A percentile compares a stretch with the other conserved stretches of the same genome.
These are phyloP conservation scores for Hydriomena furcata DNA, from an alignment of 2,888 invertebrate genomes.

Conservation along the genomic window DNA sequence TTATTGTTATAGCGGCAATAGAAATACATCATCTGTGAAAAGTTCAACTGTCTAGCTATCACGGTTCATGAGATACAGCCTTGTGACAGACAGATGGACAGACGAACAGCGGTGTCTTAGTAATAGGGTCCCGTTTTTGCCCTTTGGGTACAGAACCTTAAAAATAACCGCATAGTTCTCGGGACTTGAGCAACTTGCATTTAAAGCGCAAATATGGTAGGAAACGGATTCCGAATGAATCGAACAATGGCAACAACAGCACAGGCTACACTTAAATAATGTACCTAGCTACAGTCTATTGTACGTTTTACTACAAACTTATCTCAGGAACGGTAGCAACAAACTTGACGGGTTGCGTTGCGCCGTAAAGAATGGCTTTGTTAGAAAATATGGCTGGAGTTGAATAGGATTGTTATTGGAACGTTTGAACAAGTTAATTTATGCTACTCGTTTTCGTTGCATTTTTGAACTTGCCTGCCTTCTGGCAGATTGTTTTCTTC, in stretches of 20 bases:
- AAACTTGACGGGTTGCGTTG: constrained; percentile 25
- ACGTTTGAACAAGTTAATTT: constrained; percentile 5
- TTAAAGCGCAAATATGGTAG: constrained; percentile 8
- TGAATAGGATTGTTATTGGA: constrained; percentile 13
- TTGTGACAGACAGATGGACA: too few species aligned
- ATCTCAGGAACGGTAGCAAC: constrained; percentile 19
- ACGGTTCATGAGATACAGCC: too few species aligned
- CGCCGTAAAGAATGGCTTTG: constrained; percentile 23
- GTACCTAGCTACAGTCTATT: constrained; percentile 16
- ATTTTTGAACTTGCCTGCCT: neutral
- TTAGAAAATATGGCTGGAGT: constrained; percentile 17
- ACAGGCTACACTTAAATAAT: neutral
- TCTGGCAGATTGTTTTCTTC: neutral
- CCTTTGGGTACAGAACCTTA: too few species aligned
- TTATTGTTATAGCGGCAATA: too few species aligned
- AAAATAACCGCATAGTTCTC: too few species aligned
- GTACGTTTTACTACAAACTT: constrained; percentile 19
- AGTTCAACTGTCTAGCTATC: too few species aligned
- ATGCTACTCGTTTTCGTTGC: neutral
- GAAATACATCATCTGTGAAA: too few species aligned
- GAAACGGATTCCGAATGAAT: constrained; percentile 12
- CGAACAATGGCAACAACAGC: constrained; percentile 15
- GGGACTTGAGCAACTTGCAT: constrained; percentile 4
- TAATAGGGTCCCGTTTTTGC: too few species aligned
- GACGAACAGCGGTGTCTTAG: too few species aligned